A percentile compares a stretch with the other conserved stretches of the same genome.
These are phyloP conservation scores for Conger conger DNA, from an alignment of 2,113 vertebrate genomes.

Conservation along the genomic window DNA sequence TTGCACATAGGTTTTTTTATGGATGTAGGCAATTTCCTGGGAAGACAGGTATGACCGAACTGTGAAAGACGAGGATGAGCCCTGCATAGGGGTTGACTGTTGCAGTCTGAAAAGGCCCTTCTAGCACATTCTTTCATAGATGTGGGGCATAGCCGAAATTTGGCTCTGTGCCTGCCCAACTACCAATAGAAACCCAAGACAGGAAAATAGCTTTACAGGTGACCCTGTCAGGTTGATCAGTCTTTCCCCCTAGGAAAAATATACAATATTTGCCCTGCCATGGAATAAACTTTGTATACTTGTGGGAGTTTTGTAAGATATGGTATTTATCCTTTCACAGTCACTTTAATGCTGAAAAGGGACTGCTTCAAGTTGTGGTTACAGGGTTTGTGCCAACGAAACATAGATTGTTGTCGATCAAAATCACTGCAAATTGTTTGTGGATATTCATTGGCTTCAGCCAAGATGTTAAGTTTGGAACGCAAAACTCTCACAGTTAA, in stretches of 20 bases:
- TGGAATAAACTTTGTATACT: background rate
- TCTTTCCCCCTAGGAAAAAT: background rate
- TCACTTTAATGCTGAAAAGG: background rate
- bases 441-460: background rate
- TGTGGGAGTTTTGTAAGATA: background rate
- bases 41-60: background rate
- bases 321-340: too few species aligned
- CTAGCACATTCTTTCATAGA: conserved; percentile 16
- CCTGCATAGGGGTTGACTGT: conserved; percentile 50
- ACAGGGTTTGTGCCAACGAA: background rate
- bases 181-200: background rate
- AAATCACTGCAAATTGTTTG: background rate
- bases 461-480: background rate
- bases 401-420: background rate
- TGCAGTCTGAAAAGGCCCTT: conserved; percentile 37
- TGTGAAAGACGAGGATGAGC: conserved; percentile 34
- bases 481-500: background rate
- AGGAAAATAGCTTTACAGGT: background rate
- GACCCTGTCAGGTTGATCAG: background rate
- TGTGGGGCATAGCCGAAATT: conserved; percentile 17
- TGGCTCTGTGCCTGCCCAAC: conserved; percentile 18
- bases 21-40: conserved; percentile 23
- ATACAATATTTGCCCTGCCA: background rate
- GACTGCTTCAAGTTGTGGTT: background rate
- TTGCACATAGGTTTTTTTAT: conserved; percentile 38